A percentile compares a stretch with the other conserved stretches of the same genome.
Conservation (phyloP, 35 echinoderm and acorn worm species). For the Apostichopus californicus region DNA sequence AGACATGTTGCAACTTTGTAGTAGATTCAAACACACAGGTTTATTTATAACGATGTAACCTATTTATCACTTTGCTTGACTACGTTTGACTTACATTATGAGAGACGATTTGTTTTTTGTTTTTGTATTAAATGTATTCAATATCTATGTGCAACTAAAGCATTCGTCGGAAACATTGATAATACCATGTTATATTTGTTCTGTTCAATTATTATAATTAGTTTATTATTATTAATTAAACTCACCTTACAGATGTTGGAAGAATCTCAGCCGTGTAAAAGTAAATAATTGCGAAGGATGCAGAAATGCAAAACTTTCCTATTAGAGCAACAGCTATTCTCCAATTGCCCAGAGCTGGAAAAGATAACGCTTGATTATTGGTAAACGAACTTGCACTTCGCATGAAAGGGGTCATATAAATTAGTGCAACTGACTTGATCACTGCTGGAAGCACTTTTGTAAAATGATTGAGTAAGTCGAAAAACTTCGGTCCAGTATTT, state of each 20-base stretch:
- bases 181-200: too few relatives aligned
- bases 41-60: too few relatives aligned
- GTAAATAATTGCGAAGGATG: constrained; percentile 25
- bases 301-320: constrained; percentile 28
- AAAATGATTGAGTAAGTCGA: neutral
- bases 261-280: constrained; percentile 18
- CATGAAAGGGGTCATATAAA: neutral
- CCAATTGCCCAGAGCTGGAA: neutral
- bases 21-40: too few relatives aligned
- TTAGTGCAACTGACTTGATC: neutral
- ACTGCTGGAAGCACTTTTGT: neutral
- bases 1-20: too few relatives aligned
- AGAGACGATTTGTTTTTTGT: too few relatives aligned
- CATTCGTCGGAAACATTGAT: too few relatives aligned
- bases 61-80: too few relatives aligned
- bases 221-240: too few relatives aligned
- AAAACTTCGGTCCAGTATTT: neutral
- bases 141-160: too few relatives aligned
- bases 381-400: neutral
- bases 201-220: too few relatives aligned
- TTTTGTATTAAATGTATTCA: too few relatives aligned
- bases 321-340: neutral
- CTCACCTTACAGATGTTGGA: constrained; percentile 35
- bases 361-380: neutral
- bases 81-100: too few relatives aligned